Percentiles rank a stretch among this genome's conserved stretches.
These are phyloP conservation scores for Silurus lanzhouensis DNA, from an alignment of 2,797 vertebrate species.

Conservation along the genomic window DNA sequence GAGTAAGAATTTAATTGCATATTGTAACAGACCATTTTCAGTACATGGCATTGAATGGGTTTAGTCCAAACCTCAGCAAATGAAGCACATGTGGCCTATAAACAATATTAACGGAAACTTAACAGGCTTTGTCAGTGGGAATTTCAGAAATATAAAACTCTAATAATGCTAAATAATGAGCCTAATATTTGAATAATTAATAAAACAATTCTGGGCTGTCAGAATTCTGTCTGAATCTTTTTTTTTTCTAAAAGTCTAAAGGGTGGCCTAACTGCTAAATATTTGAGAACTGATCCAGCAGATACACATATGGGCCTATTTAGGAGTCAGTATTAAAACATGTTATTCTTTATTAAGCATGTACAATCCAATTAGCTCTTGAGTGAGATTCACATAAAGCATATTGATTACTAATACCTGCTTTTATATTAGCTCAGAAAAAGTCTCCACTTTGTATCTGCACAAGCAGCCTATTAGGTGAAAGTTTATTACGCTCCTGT, in stretches of 20 bases:
- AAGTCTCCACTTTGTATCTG: constrained; percentile 3
- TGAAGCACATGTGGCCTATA: not conserved
- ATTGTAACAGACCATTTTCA: too few relatives aligned
- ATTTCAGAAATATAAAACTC: not conserved
- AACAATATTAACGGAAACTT: not conserved
- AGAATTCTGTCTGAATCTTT: too few relatives aligned
- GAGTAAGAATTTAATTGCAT: too few relatives aligned
- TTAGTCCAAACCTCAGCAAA: not conserved
- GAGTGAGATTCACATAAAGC: not conserved
- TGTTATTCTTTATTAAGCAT: not conserved
- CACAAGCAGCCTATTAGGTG: not conserved
- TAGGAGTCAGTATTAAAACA: not conserved
- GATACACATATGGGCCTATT: not conserved
- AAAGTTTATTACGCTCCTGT: constrained; percentile 30
- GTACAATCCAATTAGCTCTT: not conserved
- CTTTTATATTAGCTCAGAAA: constrained; percentile 10
- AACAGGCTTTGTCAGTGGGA: not conserved
- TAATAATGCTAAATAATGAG: not conserved
- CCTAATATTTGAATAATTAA: not conserved
- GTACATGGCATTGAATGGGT: not conserved
- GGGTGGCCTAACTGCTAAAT: not conserved
- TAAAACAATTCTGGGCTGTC: not conserved
- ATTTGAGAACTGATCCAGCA: not conserved
- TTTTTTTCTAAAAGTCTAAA: not conserved
- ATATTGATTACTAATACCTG: not conserved